Evolutionary conservation across 1,140 invertebrate genomes (phyloP).

Genomic region (Neelides sp.): DNA sequence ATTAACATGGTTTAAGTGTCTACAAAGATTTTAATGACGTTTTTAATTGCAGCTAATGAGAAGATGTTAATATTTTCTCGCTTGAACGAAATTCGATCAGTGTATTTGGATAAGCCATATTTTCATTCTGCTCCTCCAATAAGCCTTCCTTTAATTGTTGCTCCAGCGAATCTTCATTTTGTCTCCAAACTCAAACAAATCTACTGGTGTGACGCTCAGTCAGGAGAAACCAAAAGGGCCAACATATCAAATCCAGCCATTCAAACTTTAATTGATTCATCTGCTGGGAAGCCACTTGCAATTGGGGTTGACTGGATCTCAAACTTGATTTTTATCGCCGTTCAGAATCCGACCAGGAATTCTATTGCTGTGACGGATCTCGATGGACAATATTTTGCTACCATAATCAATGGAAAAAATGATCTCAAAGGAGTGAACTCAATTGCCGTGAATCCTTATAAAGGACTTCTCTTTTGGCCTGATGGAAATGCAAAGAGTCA

Average conservation of each 20-base stretch:
- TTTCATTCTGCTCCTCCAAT: conserved; percentile 49
- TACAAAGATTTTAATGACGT: neutral
- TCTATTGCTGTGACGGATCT: conserved; percentile 40
- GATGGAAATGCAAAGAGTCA: conserved; percentile 35
- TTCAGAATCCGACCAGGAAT: conserved; percentile 19
- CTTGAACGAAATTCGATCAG: conserved; percentile 64
- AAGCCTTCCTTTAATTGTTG: conserved; percentile 39
- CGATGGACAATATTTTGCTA: conserved; percentile 53
- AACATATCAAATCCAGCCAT: conserved; percentile 36
- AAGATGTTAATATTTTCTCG: conserved; percentile 59
- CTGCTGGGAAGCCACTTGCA: conserved; percentile 47
- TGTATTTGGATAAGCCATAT: conserved; percentile 58
- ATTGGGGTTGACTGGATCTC: conserved; percentile 65
- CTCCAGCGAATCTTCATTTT: conserved; percentile 56
- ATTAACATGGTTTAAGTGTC: neutral
- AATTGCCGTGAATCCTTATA: conserved; percentile 52
- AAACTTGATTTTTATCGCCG: conserved; percentile 30
- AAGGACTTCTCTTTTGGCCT: conserved; percentile 51
- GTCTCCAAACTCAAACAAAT: conserved; percentile 49
- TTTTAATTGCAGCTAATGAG: conserved; percentile 49
- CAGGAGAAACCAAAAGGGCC: conserved; percentile 27
- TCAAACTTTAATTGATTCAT: conserved; percentile 56
- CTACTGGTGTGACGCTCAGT: conserved; percentile 63
- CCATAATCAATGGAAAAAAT: conserved; percentile 35
- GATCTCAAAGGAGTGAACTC: conserved; percentile 37